These are phyloP conservation scores for Phrynocephalus guinanensis DNA, from an alignment of 2,797 vertebrate genomes.

Conservation along the genomic window DNA sequence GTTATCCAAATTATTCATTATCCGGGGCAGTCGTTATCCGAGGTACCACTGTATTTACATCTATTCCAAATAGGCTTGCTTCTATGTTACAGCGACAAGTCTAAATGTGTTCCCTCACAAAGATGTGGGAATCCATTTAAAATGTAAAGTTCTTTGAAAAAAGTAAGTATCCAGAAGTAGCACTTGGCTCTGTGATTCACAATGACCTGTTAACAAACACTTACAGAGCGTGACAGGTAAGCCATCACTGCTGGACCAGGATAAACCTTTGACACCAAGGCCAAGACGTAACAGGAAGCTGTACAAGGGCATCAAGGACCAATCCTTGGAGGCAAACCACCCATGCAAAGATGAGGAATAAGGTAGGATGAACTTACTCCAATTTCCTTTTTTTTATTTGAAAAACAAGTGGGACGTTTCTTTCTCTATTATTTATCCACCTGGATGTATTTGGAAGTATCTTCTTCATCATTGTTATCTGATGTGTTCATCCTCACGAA, in stretches of 20 bases:
- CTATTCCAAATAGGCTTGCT: conserved; percentile 5
- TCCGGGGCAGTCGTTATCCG: too few relatives aligned
- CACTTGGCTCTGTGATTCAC: not conserved
- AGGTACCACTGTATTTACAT: not conserved
- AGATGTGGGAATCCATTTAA: conserved; percentile 4
- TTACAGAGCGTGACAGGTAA: not conserved
- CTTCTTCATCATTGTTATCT: too few relatives aligned
- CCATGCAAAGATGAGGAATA: not conserved
- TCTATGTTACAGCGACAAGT: not conserved
- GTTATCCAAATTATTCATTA: too few relatives aligned
- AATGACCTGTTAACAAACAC: not conserved
- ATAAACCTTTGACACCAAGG: conserved; percentile 12
- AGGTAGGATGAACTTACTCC: not conserved
- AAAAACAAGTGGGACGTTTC: not conserved
- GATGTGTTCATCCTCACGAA: too few relatives aligned
- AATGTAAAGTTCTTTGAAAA: not conserved
- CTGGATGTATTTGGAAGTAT: too few relatives aligned
- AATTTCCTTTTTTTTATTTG: too few relatives aligned
- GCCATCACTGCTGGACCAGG: not conserved
- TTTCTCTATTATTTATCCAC: not conserved
- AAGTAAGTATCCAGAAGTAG: not conserved
- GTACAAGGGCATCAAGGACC: accelerated
- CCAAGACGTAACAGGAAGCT: not conserved
- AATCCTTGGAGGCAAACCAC: not conserved
- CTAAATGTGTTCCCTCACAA: not conserved